These are phyloP conservation scores for Lacerta bilineata DNA, from an alignment of 2,797 vertebrate genomes.

Conservation along the genomic window DNA sequence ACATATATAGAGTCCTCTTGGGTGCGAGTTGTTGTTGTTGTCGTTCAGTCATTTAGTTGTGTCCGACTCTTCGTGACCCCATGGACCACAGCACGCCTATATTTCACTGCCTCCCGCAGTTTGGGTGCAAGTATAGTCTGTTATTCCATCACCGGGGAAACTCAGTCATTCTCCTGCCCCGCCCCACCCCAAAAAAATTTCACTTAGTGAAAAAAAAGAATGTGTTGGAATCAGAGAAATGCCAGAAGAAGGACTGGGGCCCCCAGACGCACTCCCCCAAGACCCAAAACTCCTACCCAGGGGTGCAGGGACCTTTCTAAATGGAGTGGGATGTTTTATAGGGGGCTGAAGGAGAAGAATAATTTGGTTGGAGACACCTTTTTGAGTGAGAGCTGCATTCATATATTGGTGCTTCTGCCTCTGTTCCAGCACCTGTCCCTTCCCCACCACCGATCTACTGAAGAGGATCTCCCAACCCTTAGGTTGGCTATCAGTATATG, in stretches of 20 bases:
- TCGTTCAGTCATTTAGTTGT: no score
- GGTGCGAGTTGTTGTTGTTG: constrained; percentile 14
- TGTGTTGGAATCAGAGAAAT: not conserved
- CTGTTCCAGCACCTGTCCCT: not conserved
- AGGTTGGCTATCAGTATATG: no score
- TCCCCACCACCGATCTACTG: not conserved
- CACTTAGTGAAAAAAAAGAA: not conserved
- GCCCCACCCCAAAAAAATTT: no score
- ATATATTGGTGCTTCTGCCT: not conserved
- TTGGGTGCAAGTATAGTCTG: constrained; percentile 34
- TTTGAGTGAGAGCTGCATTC: not conserved
- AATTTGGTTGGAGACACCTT: no score
- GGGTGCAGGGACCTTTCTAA: not conserved
- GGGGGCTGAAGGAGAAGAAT: not conserved
- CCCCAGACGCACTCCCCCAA: no score
- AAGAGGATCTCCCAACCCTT: not conserved
- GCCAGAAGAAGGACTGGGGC: not conserved
- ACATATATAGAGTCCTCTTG: not conserved
- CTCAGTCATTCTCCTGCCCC: no score
- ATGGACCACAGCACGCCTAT: no score
- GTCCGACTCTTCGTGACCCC: no score
- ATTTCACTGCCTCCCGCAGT: no score
- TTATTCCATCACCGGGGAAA: no score
- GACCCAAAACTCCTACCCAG: not conserved
- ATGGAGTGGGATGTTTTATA: not conserved